Conservation (phyloP, 2,797 vertebrate genomes). For the Enteromius unitaeniatus region DNA sequence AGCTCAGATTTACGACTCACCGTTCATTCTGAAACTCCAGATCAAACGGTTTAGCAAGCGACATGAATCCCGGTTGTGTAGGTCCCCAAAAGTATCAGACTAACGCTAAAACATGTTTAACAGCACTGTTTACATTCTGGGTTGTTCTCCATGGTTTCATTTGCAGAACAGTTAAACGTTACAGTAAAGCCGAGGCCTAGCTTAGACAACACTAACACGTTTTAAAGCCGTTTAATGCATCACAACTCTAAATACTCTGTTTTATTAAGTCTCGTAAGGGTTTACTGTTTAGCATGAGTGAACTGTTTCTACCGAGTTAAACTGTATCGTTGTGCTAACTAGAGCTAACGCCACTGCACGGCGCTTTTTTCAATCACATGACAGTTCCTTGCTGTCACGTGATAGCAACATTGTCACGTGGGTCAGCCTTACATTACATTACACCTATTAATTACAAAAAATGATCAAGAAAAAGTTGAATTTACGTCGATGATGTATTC, state of each 20-base stretch:
- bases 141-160: constrained; percentile 14
- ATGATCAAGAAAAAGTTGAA: neutral
- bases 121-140: neutral
- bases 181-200: constrained; percentile 22
- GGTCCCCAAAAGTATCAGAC: neutral
- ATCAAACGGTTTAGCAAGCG: constrained; percentile 54
- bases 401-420: constrained; percentile 17
- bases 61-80: constrained; percentile 55
- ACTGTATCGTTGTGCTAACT: neutral
- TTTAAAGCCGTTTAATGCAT: constrained; percentile 2
- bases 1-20: constrained; percentile 68
- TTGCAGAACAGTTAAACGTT: constrained; percentile 7
- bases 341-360: constrained; percentile 5
- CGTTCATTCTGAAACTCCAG: constrained; percentile 78
- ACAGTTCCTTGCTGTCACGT: constrained; percentile 23
- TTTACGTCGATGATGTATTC: neutral
- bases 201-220: neutral
- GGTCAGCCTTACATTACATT: too few species aligned
- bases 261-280: neutral
- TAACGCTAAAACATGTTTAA: constrained; percentile 4
- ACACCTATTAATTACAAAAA: neutral
- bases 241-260: neutral
- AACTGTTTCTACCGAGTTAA: neutral
- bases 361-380: constrained; percentile 29
- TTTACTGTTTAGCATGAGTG: neutral